phyloP scores from a whole-genome alignment of 2,888 invertebrate species.

The Euspilapteryx auroguttella region DNA sequence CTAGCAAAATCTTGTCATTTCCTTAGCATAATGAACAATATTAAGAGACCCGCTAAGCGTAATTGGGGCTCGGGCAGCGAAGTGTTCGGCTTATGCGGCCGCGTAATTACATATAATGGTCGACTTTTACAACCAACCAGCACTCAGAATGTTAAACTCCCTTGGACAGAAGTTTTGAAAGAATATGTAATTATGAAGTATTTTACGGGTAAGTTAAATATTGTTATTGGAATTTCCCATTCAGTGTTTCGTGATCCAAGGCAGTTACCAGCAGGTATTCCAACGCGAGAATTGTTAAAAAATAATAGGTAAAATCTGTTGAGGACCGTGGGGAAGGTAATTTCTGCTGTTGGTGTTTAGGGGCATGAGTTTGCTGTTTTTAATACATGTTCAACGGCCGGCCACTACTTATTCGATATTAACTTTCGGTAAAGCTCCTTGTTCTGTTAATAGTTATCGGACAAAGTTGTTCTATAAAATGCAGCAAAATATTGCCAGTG shows the following conservation, averaged over 20 bases:
- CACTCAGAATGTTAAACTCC: constrained; percentile 38
- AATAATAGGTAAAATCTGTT: too few relatives aligned
- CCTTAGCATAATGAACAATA: constrained; percentile 51
- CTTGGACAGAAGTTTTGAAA: constrained; percentile 39
- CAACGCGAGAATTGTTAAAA: too few relatives aligned
- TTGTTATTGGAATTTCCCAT: constrained; percentile 11
- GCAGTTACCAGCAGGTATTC: too few relatives aligned
- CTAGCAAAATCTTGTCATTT: constrained; percentile 45
- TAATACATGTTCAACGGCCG: too few relatives aligned
- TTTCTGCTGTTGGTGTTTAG: too few relatives aligned
- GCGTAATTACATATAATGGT: constrained; percentile 52
- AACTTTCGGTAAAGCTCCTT: too few relatives aligned
- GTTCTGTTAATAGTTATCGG: too few relatives aligned
- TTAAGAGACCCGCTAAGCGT: constrained; percentile 44
- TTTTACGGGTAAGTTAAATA: constrained; percentile 22
- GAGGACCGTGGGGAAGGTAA: too few relatives aligned
- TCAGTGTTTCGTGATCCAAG: constrained; percentile 1
- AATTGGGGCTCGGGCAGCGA: constrained; percentile 43
- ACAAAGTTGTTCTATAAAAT: too few relatives aligned
- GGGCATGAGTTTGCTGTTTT: too few relatives aligned
- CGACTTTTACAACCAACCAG: constrained; percentile 45
- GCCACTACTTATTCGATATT: too few relatives aligned
- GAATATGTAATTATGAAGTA: constrained; percentile 25
- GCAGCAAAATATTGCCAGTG: too few relatives aligned
- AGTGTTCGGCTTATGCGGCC: constrained; percentile 46